Evolutionary conservation across 2,888 invertebrate species (phyloP), one percentile per base, ranked within the genome.

Genomic region (Polylopha cassiicola): DNA sequence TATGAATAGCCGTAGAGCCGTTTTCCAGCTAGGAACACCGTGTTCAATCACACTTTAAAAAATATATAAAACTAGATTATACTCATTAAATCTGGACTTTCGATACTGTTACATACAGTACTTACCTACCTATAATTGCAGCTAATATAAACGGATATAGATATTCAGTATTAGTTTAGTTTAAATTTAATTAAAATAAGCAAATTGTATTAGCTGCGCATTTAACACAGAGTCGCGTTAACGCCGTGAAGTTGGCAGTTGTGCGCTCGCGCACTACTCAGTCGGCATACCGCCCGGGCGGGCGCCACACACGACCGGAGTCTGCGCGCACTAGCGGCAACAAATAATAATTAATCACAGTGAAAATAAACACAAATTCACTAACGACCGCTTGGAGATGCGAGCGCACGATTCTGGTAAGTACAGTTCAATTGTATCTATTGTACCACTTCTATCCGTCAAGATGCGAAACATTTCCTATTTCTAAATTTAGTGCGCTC

Each of bases 231-330:
- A n/a, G n/a, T 23, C 7, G 18, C 6, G 9, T 10, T 23, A 29
- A 29, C 7, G 30, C 6, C 22, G 9, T 20, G 4, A 30, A 16
- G 41, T 41, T 41, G 33, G 42, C 24, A 30, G 20, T 49, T 37
- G 51, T 53, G 64, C 53, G 58, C 52, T 46, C 55, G 61, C 56
- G 58, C 55, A 58, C 53, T 66, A 65, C 60, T n/a, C 82, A 85
- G 85, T 85, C 82, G 81, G 81, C 84, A 70, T 61, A 66, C 85
- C 84, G 84, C 85, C 84, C 82, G 84, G 82, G 84, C 84, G 84
- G 84, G 81, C 75, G 84, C 82, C 81, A 80, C 80, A 80, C 80
- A 84, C 84, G 85, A 85, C 85, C 84, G 73, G 85, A 65, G 67
- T 84, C 84, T 75, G 81, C 78, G 82, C 82, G 63, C 68, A 65